Evolutionary conservation across 2,113 vertebrate species (phyloP), one percentile per base, ranked within the genome.

Genomic region (Tragelaphus scriptus): DNA sequence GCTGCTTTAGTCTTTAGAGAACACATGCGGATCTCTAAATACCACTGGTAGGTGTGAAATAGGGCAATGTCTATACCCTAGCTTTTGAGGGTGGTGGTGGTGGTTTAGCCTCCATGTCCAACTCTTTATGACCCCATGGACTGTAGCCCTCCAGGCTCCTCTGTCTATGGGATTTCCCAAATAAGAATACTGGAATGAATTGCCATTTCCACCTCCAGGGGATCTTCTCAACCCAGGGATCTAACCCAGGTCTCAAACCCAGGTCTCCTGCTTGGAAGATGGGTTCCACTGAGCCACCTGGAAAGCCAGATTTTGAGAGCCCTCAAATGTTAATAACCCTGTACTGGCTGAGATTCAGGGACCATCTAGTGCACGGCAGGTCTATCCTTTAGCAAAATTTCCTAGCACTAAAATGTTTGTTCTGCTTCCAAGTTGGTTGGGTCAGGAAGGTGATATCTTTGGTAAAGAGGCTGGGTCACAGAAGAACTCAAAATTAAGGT

Each of bases 321-420:
- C 25, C 44, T 90, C 56, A 90, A 84, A 87, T 96, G 90, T 97
- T 88, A 93, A 94, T 94, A n/a, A 44, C 16, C 88, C 68, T 84
- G 10, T 85, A 89, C 58, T 95, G 49, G 77, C 51, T 94, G 61
- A 94, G 32, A 82, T 26, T 91, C 47, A 90, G 79, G 32, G 16
- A 80, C 36, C 51, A 87, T 85, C 36, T 32, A 85, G 40, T 77
- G 2, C 13, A 75, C 25, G 88, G 44, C 40, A 95, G 56, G 55
- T 68, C 65, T 95, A 51, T 92, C n/a, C 49, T 53, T 84, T 93
- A 85, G 80, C 32, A 44, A 61, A 96, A 49, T 17, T 88, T 95
- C 65, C 91, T 28, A 92, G 47, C 49, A 96, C 47, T 49, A 80
- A 92, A 94, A 88, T 92, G 75, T 84, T 79, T 59, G 32, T 89